phyloP scores from a whole-genome alignment of 2,797 vertebrate species.

The Sebastes iracundus region DNA sequence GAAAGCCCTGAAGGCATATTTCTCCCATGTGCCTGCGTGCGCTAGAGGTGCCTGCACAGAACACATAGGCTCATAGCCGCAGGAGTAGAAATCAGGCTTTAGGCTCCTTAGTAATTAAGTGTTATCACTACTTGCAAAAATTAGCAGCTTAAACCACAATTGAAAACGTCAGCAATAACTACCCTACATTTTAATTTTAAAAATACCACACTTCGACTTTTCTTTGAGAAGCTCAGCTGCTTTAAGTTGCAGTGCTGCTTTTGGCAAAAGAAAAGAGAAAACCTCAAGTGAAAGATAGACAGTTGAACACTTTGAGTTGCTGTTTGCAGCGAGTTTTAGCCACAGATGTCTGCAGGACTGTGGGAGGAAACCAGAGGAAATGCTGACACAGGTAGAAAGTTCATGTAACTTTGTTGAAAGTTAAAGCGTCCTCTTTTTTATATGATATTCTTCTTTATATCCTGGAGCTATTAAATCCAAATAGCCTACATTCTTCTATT shows the following conservation, averaged over 20 bases:
- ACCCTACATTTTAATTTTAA: background rate
- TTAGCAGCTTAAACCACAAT: background rate
- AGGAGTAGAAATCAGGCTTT: background rate
- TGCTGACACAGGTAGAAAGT: background rate
- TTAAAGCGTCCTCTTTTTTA: background rate
- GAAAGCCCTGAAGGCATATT: background rate
- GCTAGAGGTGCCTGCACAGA: background rate
- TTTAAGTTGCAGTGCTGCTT: background rate
- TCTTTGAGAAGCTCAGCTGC: background rate
- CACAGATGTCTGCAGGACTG: background rate
- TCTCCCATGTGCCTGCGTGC: background rate
- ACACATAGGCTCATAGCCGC: background rate
- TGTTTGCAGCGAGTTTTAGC: background rate
- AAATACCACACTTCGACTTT: background rate
- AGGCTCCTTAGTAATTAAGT: background rate
- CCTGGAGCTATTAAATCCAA: background rate
- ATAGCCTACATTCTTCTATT: background rate
- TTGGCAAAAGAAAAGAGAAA: background rate
- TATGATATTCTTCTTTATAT: background rate
- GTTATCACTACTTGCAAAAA: background rate
- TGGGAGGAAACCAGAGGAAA: too few species aligned
- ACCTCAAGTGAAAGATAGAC: background rate
- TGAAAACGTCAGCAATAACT: background rate
- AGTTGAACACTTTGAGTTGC: background rate
- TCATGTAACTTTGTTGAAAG: background rate